Percentiles rank a stretch among this genome's conserved stretches.
These are phyloP conservation scores for Pristionchus entomophagus DNA, from an alignment of 2,888 invertebrate genomes.

Conservation along the genomic window DNA sequence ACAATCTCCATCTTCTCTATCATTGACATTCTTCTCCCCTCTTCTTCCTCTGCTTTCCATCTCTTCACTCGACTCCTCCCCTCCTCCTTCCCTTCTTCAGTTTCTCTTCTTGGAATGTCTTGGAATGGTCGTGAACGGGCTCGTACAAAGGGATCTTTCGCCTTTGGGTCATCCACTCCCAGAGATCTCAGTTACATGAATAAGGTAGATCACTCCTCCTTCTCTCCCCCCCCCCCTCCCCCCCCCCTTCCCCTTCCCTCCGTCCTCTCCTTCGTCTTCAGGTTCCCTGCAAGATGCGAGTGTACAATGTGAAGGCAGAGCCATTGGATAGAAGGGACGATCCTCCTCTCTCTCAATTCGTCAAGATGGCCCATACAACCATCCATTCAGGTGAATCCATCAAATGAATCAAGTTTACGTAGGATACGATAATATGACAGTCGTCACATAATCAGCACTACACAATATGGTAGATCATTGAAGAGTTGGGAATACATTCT, in stretches of 20 bases:
- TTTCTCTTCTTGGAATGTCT: conserved; percentile 19
- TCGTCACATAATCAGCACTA: background rate
- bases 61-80: background rate
- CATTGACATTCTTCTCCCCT: background rate
- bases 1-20: background rate
- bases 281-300: conserved; percentile 45
- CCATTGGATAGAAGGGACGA: background rate
- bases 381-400: background rate
- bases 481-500: background rate
- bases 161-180: conserved; percentile 44
- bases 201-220: conserved; percentile 1
- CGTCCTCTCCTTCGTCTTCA: background rate
- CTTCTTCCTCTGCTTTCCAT: background rate
- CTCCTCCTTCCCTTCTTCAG: background rate
- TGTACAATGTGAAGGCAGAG: conserved; percentile 32
- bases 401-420: too few relatives aligned
- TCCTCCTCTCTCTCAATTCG: conserved; percentile 37
- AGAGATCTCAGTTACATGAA: conserved; percentile 44
- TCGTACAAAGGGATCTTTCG: conserved; percentile 8
- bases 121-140: conserved; percentile 35
- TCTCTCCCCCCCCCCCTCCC: background rate
- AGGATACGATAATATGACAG: background rate
- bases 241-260: too few relatives aligned
- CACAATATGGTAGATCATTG: background rate
- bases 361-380: conserved; percentile 30